Evolutionary conservation across 2,797 vertebrate genomes (phyloP).

Genomic region (Ctenopoma multispine): DNA sequence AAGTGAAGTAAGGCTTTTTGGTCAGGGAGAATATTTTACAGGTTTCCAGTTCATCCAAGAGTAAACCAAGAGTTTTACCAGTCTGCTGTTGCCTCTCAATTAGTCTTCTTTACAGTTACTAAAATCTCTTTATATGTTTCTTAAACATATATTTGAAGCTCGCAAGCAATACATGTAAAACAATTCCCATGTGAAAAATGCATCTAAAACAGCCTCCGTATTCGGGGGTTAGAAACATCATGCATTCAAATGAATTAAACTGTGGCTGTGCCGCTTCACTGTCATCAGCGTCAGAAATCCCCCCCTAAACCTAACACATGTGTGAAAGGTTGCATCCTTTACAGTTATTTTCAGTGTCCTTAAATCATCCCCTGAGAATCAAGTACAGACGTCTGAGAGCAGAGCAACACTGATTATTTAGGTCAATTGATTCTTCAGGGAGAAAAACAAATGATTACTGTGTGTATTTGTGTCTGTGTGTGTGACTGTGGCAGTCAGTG

Average conservation of each 20-base stretch:
- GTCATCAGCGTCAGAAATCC: conserved; percentile 15
- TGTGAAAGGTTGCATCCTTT: conserved; percentile 18
- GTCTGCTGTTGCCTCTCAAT: neutral
- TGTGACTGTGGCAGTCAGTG: conserved; percentile 22
- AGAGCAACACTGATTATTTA: conserved; percentile 64
- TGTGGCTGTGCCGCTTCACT: conserved; percentile 14
- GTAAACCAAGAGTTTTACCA: neutral
- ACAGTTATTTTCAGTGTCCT: conserved; percentile 24
- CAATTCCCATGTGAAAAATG: neutral
- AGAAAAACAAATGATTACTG: conserved; percentile 60
- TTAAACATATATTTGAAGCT: conserved; percentile 20
- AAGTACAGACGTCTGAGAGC: conserved; percentile 53
- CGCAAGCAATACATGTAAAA: neutral
- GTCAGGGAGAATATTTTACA: conserved; percentile 6
- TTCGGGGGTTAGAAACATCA: neutral
- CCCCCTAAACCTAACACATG: conserved; percentile 20
- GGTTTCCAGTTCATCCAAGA: neutral
- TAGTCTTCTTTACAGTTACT: neutral
- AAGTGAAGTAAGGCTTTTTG: neutral
- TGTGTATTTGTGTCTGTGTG: conserved; percentile 48
- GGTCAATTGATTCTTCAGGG: conserved; percentile 75
- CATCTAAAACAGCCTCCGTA: conserved; percentile 6
- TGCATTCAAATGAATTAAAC: conserved; percentile 5
- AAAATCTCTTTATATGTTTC: conserved; percentile 7
- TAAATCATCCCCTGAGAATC: conserved; percentile 54